Evolutionary conservation across 2,113 vertebrate genomes (phyloP).

Genomic region (Aleadryas rufinucha): DNA sequence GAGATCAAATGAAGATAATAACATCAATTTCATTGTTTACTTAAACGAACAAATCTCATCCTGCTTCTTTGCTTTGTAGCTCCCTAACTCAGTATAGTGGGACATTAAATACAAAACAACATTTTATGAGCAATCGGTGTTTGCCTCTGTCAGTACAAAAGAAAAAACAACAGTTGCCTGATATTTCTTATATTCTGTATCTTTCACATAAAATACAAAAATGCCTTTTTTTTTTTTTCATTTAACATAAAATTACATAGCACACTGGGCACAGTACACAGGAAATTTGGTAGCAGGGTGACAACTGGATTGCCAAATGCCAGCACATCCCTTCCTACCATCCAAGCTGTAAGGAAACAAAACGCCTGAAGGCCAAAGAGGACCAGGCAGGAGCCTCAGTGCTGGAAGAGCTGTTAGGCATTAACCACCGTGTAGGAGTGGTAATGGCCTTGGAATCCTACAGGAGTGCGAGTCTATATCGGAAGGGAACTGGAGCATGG

Average conservation of each 20-base stretch:
- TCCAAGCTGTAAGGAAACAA: neutral
- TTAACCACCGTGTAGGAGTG: neutral
- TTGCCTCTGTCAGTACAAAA: neutral
- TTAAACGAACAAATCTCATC: neutral
- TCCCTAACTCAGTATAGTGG: neutral
- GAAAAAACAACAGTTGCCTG: neutral
- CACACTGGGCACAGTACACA: accelerated
- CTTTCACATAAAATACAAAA: neutral
- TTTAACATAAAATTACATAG: neutral
- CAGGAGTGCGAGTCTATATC: accelerated
- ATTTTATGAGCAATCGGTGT: neutral
- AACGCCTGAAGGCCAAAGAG: accelerated
- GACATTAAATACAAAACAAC: neutral
- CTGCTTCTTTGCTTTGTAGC: neutral
- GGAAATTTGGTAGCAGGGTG: neutral
- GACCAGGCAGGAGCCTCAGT: accelerated
- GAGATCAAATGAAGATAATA: neutral
- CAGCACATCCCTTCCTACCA: neutral
- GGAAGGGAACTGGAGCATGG: accelerated
- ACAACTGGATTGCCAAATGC: neutral
- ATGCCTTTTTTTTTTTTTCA: accelerated
- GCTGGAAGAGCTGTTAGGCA: neutral
- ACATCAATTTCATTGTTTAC: neutral
- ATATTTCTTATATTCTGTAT: neutral
- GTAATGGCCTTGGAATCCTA: neutral